phyloP scores from a whole-genome alignment of 2,797 vertebrate genomes.

The Gambusia yucatana region DNA sequence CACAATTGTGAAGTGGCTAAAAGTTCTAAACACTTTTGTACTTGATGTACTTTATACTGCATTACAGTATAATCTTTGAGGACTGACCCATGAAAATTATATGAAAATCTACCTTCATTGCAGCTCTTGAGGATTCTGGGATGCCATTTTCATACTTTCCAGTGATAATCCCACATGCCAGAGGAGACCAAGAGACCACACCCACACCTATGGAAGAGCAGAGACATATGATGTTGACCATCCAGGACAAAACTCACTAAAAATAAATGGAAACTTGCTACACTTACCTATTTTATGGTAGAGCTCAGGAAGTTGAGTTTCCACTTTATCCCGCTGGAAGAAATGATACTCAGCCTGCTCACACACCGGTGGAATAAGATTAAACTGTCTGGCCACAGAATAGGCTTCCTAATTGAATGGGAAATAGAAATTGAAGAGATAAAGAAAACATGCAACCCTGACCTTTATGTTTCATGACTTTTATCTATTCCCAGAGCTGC shows the following conservation, averaged over 20 bases:
- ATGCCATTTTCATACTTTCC: conserved; percentile 97
- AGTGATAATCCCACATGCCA: conserved; percentile 98
- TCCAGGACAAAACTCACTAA: background rate
- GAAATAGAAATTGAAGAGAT: conserved; percentile 16
- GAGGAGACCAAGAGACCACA: conserved; percentile 98
- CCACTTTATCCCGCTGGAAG: conserved; percentile 98
- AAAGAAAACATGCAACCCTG: conserved; percentile 10
- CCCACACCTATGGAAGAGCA: conserved; percentile 87
- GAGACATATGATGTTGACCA: background rate
- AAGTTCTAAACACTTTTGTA: background rate
- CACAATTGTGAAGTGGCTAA: background rate
- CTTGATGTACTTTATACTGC: background rate
- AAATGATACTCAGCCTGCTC: conserved; percentile 98
- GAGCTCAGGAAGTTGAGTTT: conserved; percentile 94
- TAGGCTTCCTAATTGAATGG: conserved; percentile 90
- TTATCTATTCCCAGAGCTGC: background rate
- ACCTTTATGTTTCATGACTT: conserved; percentile 19
- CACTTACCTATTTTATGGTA: conserved; percentile 96
- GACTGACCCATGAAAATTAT: background rate
- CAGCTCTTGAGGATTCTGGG: conserved; percentile 93
- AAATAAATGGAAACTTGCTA: background rate
- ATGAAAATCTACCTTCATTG: conserved; percentile 87
- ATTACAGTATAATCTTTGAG: background rate
- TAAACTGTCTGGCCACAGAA: conserved; percentile 97
- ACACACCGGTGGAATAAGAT: conserved; percentile 96